Evolutionary conservation across 2,888 invertebrate genomes (phyloP), one percentile per base, ranked within the genome.

Genomic region (Drosophila incognita): DNA sequence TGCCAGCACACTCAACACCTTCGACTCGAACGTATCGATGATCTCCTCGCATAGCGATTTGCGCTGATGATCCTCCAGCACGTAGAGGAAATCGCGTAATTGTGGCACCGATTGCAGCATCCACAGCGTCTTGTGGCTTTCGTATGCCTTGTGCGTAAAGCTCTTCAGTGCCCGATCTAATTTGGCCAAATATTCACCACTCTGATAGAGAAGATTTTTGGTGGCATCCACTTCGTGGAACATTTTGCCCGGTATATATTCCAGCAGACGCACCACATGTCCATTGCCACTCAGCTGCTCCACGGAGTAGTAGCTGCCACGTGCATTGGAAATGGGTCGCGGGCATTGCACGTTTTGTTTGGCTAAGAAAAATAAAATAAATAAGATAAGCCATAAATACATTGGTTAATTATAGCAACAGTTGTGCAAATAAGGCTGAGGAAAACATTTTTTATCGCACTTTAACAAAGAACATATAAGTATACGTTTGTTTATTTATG

Each of bases 241-340:
- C 66, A 96, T 93, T 65, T 94, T 94, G 0, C 98, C 98, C 0
- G 96, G 96, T 18, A 96, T 94, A 90, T 94, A 98, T 89, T 96
- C 95, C 85, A 98, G 93, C 18, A 98, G 94, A 5, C 97, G 94
- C 0, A 98, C 96, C 0, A 96, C 94, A 90, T 97, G 95, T 60
- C 94, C 93, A 42, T 56, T 86, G 4, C 90, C 91, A 61, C 87
- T 86, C 69, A 95, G 94, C 7, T 87, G 92, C 76, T 94, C 94
- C 56, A 94, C 74, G 0, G 95, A 95, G 91, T 94, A 95, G 81
- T 95, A 94, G 71, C 95, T 94, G 0, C 96, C 96, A 73, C 94
- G 94, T 1, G 95, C 94, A 83, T 96, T 97, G 83, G 94, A 94
- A 42, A 97, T 93, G 0, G 97, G 97, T 58, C 94, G 94, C 0